Evolutionary conservation across 2,888 invertebrate genomes (phyloP).

Genomic region (Clanis bilineata): DNA sequence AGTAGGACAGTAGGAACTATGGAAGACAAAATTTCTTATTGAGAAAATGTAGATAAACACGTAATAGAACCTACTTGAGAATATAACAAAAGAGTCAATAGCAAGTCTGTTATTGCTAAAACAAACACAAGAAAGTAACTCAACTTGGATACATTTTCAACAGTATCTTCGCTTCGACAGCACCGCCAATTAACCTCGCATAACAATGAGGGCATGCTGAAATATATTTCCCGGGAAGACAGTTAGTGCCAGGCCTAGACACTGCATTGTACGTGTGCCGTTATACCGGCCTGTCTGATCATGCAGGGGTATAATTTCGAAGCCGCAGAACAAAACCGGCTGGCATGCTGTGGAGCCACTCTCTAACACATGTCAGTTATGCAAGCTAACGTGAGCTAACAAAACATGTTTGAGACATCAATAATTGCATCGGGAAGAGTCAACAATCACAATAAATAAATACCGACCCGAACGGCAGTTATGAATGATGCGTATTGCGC

Average conservation of each 20-base stretch:
- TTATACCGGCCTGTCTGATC: conserved; percentile 39
- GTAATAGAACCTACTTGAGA: too few relatives aligned
- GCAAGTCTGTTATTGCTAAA: too few relatives aligned
- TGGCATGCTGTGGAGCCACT: neutral
- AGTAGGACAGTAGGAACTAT: neutral
- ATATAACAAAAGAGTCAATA: too few relatives aligned
- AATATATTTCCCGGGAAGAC: neutral
- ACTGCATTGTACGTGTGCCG: conserved; percentile 29
- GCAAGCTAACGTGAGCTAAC: neutral
- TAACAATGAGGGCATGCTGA: neutral
- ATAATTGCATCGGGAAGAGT: neutral
- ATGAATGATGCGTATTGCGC: too few relatives aligned
- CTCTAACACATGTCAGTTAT: conserved; percentile 6
- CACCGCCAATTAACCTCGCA: neutral
- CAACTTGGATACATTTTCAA: neutral
- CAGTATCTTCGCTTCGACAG: neutral
- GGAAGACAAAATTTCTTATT: neutral
- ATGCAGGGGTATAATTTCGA: conserved; percentile 38
- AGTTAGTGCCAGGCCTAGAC: conserved; percentile 1
- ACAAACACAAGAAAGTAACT: too few relatives aligned
- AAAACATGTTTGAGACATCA: neutral
- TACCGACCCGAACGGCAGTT: too few relatives aligned
- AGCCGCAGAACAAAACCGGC: conserved; percentile 25
- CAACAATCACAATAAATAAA: neutral
- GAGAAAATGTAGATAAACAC: too few relatives aligned